Evolutionary conservation across 2,113 vertebrate species (phyloP).

Genomic region (Taurulus bubalis): DNA sequence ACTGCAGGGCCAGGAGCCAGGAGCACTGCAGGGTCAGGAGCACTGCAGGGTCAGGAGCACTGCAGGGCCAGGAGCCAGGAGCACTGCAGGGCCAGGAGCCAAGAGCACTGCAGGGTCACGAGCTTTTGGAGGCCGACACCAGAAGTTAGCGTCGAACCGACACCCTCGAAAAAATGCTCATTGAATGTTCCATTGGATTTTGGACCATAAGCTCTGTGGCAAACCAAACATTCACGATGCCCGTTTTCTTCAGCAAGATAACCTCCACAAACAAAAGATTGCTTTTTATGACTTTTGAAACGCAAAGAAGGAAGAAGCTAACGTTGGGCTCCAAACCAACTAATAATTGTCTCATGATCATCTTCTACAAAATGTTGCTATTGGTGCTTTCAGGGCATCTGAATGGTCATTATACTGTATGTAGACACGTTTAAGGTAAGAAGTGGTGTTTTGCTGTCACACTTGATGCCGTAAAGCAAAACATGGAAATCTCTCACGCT

Average conservation of each 20-base stretch:
- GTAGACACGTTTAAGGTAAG: too few species aligned
- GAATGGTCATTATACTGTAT: too few species aligned
- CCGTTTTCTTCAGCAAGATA: neutral
- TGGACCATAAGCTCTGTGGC: neutral
- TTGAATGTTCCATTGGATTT: neutral
- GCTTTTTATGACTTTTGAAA: neutral
- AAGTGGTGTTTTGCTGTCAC: too few species aligned
- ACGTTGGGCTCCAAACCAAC: neutral
- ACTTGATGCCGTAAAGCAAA: too few species aligned
- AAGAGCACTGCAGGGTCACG: too few species aligned
- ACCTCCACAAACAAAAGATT: neutral
- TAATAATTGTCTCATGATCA: too few species aligned
- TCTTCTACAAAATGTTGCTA: too few species aligned
- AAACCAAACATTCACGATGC: neutral
- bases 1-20: too few species aligned
- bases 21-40: too few species aligned
- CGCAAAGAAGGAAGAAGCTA: neutral
- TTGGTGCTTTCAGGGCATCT: too few species aligned
- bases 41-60: too few species aligned
- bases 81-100: constrained; percentile 21
- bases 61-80: constrained; percentile 19
- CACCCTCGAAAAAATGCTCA: neutral
- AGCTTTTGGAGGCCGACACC: neutral
- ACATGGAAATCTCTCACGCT: neutral
- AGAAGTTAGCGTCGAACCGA: neutral